Base-by-base conservation (phyloP, 2,797 vertebrate genomes). In the Bovichtus variegatus region DNA sequence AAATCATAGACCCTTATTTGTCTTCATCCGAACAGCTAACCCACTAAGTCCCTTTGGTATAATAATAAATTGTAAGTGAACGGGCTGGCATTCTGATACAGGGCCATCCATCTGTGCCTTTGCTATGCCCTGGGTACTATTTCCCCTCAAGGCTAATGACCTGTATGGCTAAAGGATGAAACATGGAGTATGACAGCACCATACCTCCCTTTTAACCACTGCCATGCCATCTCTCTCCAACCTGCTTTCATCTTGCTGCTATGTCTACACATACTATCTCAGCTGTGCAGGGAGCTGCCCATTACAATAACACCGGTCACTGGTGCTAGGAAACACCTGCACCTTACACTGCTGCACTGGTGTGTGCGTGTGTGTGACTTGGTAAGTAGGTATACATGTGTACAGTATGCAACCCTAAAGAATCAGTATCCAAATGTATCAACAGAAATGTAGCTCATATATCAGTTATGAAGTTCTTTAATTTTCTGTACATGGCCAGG, bases 181-280 rank as follows among this genome's bases (percentile, higher is more conserved):
- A 66, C 13, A 64, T 59, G n/a, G 73, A 60, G 62, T 72, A 73
- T 40, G 70, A 67, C 76, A 80, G 71, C 47, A 57, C 21, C 36
- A 62, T 53, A 49, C 63, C 71, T 76, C 63, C 55, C 66, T 84
- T 81, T 77, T 15, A 70, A 81, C 68, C 51, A 50, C 67, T 67
- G 71, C 70, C 54, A 73, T 70, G 38, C n/a, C 29, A 74, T 83
- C 74, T 75, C 65, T 71, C 44, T 66, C 27, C 49, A 71, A 21
- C 25, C 58, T 40, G 40, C 89, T 91, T 93, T 91, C 81, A 87
- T 91, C 89, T 88, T 71, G 46, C 58, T 82, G 81, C 91, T 90
- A 79, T 91, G 91, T 85, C 89, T 88, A 83, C 74, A 75, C 43
- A 70, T 46, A 74, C 67, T 66, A 83, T 85, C 76, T 83, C 66